Base-by-base conservation (phyloP, 2,113 vertebrate species). In the Taxidea taxus region DNA sequence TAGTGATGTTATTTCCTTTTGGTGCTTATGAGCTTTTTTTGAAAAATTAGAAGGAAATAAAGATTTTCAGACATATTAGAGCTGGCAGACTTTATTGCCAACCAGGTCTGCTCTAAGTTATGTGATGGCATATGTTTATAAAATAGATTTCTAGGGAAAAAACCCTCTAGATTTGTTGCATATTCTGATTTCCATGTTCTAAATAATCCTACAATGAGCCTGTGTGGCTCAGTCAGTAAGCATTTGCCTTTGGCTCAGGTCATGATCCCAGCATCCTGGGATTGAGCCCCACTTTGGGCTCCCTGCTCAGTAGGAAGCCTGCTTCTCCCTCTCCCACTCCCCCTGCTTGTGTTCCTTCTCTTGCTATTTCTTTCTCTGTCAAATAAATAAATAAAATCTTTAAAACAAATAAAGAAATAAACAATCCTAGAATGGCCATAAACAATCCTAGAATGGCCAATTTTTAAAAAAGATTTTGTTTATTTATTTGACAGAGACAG, bases 21-120 rank as follows among this genome's bases (percentile, higher is more conserved):
- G 3, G 14, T n/a, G 31, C 7, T 77, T 25, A 44, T 84, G 13
- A 74, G 3, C 2, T 62, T 96, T 2, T 90, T 90, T 84, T 90
- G 13, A 68, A 90, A 92, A 42, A 66, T 68, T 84, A 68, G 60
- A 42, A 87, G 58, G 27, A 92, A 96, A 83, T n/a, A 81, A 94
- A 56, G 51, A 21, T 87, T 95, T 90, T 92, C 10, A 72, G 70
- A 66, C 39, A 74, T 7, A 78, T 37, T 56, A 89, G 44, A 83
- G 25, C 39, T 60, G 27, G 58, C 11, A 75, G 47, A 93, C 18
- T 87, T 77, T 94, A 72, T 75, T 94, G 51, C 42, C 31, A 91
- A 93, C 27, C 20, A 93, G 29, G 4, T 9, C 27, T 39, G 4
- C 13, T 82, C 18, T 85, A 92, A 62, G 25, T 44, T 90, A 7